These are phyloP conservation scores for Melinopterus prodromus DNA, from an alignment of 2,888 invertebrate genomes.

Conservation along the genomic window DNA sequence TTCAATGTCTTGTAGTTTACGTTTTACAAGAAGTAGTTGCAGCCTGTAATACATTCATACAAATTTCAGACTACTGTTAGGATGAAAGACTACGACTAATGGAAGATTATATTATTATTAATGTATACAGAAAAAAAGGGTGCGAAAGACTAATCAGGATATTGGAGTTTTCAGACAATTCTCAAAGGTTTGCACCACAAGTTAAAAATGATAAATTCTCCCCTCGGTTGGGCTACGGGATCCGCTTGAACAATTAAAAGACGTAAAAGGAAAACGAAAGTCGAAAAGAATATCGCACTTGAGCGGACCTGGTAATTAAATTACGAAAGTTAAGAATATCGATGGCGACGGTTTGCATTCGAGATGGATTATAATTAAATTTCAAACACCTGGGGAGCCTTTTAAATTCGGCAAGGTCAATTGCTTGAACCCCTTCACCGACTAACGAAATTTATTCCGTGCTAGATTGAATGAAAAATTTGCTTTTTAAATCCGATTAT, in stretches of 20 bases:
- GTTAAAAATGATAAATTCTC: not conserved
- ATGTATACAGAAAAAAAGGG: too few relatives aligned
- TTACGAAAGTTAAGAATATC: conserved; percentile 26
- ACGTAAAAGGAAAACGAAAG: not conserved
- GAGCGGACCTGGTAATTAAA: conserved; percentile 19
- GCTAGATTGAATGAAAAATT: not conserved
- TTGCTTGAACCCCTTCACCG: not conserved
- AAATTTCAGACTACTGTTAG: too few relatives aligned
- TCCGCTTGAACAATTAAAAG: not conserved
- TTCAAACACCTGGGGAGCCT: conserved; percentile 29
- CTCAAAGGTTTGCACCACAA: not conserved
- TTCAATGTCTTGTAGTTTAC: too few relatives aligned
- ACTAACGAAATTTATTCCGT: not conserved
- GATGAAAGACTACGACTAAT: too few relatives aligned
- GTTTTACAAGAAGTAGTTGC: too few relatives aligned
- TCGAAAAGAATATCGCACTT: conserved; percentile 5
- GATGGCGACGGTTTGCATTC: conserved; percentile 21
- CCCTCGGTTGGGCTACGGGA: not conserved
- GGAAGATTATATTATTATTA: too few relatives aligned
- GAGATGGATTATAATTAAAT: conserved; percentile 30
- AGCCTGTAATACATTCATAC: too few relatives aligned
- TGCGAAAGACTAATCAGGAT: too few relatives aligned
- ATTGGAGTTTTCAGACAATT: too few relatives aligned
- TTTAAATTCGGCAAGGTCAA: conserved; percentile 20
- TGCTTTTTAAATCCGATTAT: not conserved